A percentile compares a stretch with the other conserved stretches of the same genome.
Evolutionary conservation across 1,140 invertebrate species (phyloP).

Genomic region (Patella vulgata): DNA sequence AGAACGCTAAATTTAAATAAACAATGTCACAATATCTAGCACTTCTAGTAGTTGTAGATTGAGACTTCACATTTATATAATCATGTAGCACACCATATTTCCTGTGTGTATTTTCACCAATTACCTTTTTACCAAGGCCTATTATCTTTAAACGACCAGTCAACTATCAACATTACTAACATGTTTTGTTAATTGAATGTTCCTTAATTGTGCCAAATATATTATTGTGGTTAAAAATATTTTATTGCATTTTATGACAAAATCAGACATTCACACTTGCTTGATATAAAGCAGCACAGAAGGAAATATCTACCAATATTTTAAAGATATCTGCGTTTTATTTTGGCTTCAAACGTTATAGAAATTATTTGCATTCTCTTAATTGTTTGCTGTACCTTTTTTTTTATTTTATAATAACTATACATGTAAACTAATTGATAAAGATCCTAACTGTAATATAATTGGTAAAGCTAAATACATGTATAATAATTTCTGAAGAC

Average conservation of each 20-base stretch:
- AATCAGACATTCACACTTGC: constrained; percentile 8
- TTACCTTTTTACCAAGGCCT: not conserved
- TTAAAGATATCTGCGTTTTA: not conserved
- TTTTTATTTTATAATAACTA: constrained; percentile 12
- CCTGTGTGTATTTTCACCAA: not conserved
- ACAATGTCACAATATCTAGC: too few species aligned
- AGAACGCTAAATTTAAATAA: too few species aligned
- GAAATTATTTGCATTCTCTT: not conserved
- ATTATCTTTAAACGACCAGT: not conserved
- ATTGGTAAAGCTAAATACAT: constrained; percentile 6
- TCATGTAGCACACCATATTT: too few species aligned
- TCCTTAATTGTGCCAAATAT: not conserved
- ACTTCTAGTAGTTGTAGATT: too few species aligned
- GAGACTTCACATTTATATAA: too few species aligned
- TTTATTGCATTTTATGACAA: constrained; percentile 10
- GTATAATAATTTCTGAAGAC: constrained; percentile 12
- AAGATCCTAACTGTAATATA: constrained; percentile 12
- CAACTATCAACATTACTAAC: not conserved
- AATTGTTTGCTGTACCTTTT: constrained; percentile 11
- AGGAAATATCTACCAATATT: constrained; percentile 1
- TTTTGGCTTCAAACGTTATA: not conserved
- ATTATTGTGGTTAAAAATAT: not conserved
- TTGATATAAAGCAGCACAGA: constrained; percentile 4
- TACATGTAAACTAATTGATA: not conserved
- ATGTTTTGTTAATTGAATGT: not conserved